Conservation (phyloP, 2,113 vertebrate species). For the Mormyrus lacerda region DNA sequence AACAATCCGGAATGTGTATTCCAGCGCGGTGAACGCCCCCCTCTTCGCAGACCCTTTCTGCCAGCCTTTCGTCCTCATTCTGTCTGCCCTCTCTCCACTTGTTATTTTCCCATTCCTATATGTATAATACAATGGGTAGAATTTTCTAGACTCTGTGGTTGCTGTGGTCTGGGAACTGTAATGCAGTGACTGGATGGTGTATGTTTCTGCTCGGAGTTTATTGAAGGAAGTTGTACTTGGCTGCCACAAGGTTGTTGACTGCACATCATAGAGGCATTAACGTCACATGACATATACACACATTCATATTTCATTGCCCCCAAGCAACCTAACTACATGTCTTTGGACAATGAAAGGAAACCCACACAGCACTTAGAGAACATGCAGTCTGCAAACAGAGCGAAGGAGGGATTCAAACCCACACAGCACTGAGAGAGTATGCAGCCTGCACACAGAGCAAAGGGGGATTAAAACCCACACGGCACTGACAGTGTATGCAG, state of each 20-base stretch:
- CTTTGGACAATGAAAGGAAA: not conserved
- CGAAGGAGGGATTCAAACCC: no score
- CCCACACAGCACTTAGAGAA: not conserved
- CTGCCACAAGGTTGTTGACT: not conserved
- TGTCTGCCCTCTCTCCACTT: not conserved
- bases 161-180: not conserved
- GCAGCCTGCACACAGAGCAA: not conserved
- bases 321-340: not conserved
- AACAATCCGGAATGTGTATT: not conserved
- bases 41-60: not conserved
- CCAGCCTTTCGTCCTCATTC: not conserved
- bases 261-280: not conserved
- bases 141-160: not conserved
- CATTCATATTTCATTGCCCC: not conserved
- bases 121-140: not conserved
- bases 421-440: not conserved
- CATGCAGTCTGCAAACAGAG: no score
- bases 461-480: no score
- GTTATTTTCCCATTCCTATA: not conserved
- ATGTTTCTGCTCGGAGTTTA: not conserved
- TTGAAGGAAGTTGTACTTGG: not conserved
- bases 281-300: not conserved
- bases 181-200: not conserved
- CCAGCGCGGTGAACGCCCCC: not conserved
- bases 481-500: no score